A percentile compares a stretch with the other conserved stretches of the same genome.
Conservation (phyloP, 2,113 vertebrate genomes). For the Heterotis niloticus region DNA sequence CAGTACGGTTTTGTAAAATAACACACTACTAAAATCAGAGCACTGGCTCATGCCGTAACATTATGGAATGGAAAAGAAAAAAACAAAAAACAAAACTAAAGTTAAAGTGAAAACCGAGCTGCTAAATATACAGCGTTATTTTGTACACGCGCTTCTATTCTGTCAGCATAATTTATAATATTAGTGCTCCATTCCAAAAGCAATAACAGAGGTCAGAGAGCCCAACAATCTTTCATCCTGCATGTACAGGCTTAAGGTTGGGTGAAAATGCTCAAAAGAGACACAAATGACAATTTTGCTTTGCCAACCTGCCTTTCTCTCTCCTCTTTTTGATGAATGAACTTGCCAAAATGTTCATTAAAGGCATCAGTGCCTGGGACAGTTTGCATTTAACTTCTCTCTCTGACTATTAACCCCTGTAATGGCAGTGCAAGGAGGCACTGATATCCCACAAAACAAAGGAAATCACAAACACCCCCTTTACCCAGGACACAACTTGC, state of each 20-base stretch:
- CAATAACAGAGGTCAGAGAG: background rate
- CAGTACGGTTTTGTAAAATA: too few relatives aligned
- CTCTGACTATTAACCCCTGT: background rate
- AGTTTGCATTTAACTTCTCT: background rate
- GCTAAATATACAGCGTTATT: too few relatives aligned
- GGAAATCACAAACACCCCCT: background rate
- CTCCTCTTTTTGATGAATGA: constrained; percentile 19
- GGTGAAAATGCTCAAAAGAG: background rate
- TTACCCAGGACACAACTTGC: background rate
- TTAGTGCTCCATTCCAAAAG: background rate
- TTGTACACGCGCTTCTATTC: too few relatives aligned
- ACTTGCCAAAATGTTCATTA: constrained; percentile 10
- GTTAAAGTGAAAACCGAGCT: too few relatives aligned
- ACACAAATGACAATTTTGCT: background rate
- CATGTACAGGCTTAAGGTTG: background rate
- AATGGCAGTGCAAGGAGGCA: background rate
- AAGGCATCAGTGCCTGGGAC: background rate
- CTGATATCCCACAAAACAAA: background rate
- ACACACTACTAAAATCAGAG: too few relatives aligned
- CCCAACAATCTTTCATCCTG: background rate
- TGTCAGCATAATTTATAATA: too few relatives aligned
- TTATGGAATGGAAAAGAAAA: too few relatives aligned
- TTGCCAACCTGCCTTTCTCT: background rate
- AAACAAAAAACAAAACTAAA: too few relatives aligned
- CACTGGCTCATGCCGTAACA: too few relatives aligned